Evolutionary conservation across 2,113 vertebrate species (phyloP).

Genomic region (Cichladusa arquata): DNA sequence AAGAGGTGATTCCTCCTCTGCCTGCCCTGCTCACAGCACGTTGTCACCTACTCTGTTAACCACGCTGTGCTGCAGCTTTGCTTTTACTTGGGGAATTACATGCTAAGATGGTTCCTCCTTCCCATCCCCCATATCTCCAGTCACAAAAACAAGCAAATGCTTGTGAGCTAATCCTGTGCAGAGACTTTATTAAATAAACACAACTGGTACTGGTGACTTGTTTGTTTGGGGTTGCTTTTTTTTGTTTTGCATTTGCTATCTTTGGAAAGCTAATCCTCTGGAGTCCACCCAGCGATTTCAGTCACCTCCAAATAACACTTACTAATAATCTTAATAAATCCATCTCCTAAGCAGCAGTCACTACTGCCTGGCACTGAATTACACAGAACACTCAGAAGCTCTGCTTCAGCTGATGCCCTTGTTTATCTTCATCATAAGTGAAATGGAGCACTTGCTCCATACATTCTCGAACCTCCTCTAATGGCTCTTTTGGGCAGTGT

Average conservation of each 20-base stretch:
- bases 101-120: conserved; percentile 5
- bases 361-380: conserved; percentile 30
- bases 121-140: not conserved
- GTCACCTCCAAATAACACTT: conserved; percentile 61
- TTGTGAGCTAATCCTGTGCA: conserved; percentile 9
- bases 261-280: conserved; percentile 63
- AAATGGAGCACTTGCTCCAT: conserved; percentile 1
- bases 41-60: not conserved
- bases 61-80: not conserved
- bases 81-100: not conserved
- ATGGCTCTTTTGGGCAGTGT: not conserved
- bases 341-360: conserved; percentile 22
- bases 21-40: not conserved
- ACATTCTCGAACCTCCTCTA: not conserved
- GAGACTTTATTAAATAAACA: conserved; percentile 56
- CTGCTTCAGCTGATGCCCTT: not conserved
- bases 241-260: conserved; percentile 48
- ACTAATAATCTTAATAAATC: conserved; percentile 64
- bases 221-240: conserved; percentile 21
- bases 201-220: conserved; percentile 1
- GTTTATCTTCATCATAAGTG: not conserved
- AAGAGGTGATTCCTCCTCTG: conserved; percentile 25
- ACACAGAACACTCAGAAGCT: conserved; percentile 20
- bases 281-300: conserved; percentile 49
- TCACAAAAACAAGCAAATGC: conserved; percentile 37